Percentiles rank a stretch among this genome's conserved stretches.
phyloP scores from a whole-genome alignment of 2,888 invertebrate genomes.

The Tetragonisca angustula region DNA sequence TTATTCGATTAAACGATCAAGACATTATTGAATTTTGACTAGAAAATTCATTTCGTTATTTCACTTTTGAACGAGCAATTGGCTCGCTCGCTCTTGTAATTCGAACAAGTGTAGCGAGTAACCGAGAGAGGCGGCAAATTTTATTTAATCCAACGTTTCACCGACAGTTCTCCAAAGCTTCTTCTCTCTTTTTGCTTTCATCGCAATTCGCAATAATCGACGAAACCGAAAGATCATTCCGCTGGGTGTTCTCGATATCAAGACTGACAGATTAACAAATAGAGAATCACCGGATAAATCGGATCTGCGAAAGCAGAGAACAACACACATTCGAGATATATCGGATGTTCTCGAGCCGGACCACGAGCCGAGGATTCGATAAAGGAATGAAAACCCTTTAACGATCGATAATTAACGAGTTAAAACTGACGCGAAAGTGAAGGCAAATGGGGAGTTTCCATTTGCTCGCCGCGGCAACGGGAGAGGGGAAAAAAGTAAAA shows the following conservation, averaged over 20 bases:
- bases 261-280: slow-evolving; percentile 7
- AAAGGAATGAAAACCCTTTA: neutral
- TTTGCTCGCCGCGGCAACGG: neutral
- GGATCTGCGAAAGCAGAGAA: neutral
- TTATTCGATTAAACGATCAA: too few species aligned
- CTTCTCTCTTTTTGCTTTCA: neutral
- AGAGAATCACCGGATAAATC: neutral
- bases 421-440: slow-evolving; percentile 11
- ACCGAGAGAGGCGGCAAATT: neutral
- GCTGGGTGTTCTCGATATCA: neutral
- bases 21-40: too few species aligned
- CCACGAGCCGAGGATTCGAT: neutral
- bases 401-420: slow-evolving; percentile 1
- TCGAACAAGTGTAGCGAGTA: neutral
- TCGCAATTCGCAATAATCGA: neutral
- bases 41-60: too few species aligned
- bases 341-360: slow-evolving; percentile 15
- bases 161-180: neutral
- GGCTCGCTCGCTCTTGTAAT: too few species aligned
- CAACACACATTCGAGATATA: neutral
- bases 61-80: too few species aligned
- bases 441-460: neutral
- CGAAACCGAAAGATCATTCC: neutral
- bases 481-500: neutral
- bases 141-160: neutral